These are phyloP conservation scores for Tiliacea citrago DNA, from an alignment of 2,888 invertebrate species.

Conservation along the genomic window DNA sequence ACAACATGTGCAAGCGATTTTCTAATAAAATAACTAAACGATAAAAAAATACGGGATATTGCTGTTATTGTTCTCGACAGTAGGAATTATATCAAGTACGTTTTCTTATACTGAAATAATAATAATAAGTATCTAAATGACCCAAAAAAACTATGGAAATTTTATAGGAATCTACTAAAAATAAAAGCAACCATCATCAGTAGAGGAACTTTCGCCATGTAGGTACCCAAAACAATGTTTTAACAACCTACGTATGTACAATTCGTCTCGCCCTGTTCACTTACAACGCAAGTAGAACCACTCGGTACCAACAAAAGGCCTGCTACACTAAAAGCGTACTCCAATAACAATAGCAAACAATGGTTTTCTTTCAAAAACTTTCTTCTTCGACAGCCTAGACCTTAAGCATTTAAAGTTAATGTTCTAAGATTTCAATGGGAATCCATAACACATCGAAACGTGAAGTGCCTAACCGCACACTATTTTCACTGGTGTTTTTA, in stretches of 20 bases:
- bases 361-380: slow-evolving; percentile 51
- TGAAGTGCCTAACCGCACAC: slow-evolving; percentile 55
- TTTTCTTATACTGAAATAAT: too few relatives aligned
- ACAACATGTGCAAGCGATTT: too few relatives aligned
- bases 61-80: too few relatives aligned
- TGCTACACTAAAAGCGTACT: slow-evolving; percentile 26
- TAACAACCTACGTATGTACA: not conserved
- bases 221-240: not conserved
- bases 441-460: slow-evolving; percentile 65
- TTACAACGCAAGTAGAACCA: slow-evolving; percentile 31
- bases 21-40: too few relatives aligned
- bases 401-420: slow-evolving; percentile 76
- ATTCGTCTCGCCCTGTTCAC: slow-evolving; percentile 44
- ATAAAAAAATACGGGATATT: too few relatives aligned
- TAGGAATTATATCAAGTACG: too few relatives aligned
- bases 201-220: slow-evolving; percentile 8
- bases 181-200: too few relatives aligned
- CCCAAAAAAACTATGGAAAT: too few relatives aligned
- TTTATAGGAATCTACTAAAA: too few relatives aligned
- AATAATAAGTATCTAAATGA: too few relatives aligned
- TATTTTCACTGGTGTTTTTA: slow-evolving; percentile 55
- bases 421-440: slow-evolving; percentile 68
- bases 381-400: slow-evolving; percentile 58
- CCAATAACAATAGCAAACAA: slow-evolving; percentile 46
- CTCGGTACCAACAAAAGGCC: slow-evolving; percentile 19